Percentiles rank a stretch among this genome's conserved stretches.
phyloP scores from a whole-genome alignment of 2,113 vertebrate genomes.

The Eulemur macaco region DNA sequence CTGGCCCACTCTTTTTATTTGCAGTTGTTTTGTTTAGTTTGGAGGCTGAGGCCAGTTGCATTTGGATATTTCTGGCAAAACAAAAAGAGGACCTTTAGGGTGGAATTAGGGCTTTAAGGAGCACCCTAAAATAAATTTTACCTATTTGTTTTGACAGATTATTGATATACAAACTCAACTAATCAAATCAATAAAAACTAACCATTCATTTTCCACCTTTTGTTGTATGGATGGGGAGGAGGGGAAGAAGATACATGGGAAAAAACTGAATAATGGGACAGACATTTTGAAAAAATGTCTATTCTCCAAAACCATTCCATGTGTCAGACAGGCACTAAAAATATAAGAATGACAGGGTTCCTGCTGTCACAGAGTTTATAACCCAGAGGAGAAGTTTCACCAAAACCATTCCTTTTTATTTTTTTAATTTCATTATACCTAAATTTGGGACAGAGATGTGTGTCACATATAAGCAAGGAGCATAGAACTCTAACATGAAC shows the following conservation, averaged over 20 bases:
- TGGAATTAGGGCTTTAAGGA: not conserved
- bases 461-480: not conserved
- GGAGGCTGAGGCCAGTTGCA: not conserved
- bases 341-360: not conserved
- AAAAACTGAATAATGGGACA: not conserved
- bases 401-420: not conserved
- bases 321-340: not conserved
- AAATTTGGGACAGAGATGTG: not conserved
- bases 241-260: not conserved
- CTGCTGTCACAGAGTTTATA: not conserved
- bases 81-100: not conserved
- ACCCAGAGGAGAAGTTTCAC: not conserved
- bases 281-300: not conserved
- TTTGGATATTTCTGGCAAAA: not conserved
- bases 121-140: not conserved
- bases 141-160: not conserved
- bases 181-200: conserved; percentile 42
- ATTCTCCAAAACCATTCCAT: not conserved
- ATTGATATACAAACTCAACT: not conserved
- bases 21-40: not conserved
- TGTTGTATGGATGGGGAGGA: not conserved
- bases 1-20: not conserved
- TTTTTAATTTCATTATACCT: not conserved
- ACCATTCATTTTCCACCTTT: not conserved
- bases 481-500: not conserved